A percentile compares a stretch with the other conserved stretches of the same genome.
Conservation (phyloP, 2,797 vertebrate genomes). For the Avahi laniger region DNA sequence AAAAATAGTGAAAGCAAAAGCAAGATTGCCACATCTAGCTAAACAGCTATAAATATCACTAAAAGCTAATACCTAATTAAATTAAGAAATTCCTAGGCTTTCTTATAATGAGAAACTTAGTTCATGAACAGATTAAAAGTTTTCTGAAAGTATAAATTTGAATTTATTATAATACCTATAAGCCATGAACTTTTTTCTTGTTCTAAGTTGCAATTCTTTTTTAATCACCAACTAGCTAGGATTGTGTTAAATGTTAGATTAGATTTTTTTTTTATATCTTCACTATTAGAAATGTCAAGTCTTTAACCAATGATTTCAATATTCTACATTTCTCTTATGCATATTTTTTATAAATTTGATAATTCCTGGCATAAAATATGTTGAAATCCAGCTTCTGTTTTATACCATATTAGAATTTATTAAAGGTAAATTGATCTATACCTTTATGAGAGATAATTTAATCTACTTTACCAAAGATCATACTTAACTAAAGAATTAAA, state of each 20-base stretch:
- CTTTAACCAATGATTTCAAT: background rate
- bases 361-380: background rate
- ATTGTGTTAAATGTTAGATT: background rate
- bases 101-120: background rate
- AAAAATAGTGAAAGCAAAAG: background rate
- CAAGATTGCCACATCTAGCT: background rate
- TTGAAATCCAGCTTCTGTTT: background rate
- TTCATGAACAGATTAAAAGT: background rate
- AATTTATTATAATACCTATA: background rate
- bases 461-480: background rate
- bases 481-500: background rate
- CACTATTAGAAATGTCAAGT: background rate
- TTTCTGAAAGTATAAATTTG: background rate
- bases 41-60: background rate
- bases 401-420: background rate
- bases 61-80: background rate
- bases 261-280: background rate
- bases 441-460: background rate
- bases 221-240: background rate
- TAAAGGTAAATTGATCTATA: background rate
- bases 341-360: slow-evolving; percentile 12
- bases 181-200: background rate
- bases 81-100: background rate
- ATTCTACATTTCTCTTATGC: background rate
- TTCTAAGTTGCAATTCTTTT: background rate